Conservation (phyloP, 1,140 invertebrate species). For the Lasaia peninsularis region DNA sequence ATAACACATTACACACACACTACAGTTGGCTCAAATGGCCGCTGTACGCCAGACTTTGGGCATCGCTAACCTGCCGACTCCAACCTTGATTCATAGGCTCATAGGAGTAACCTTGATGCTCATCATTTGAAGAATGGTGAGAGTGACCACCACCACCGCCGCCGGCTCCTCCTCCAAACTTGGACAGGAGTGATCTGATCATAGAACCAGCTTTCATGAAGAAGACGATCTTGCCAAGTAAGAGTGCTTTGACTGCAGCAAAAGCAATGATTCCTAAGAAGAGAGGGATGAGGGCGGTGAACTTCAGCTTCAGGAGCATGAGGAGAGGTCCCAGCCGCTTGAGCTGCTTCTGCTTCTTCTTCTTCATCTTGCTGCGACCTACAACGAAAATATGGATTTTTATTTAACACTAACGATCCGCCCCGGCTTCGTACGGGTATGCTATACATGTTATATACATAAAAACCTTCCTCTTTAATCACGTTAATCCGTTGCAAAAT, state of each 20-base stretch:
- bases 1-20: slow-evolving; percentile 34
- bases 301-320: slow-evolving; percentile 87
- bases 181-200: slow-evolving; percentile 81
- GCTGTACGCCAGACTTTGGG: slow-evolving; percentile 81
- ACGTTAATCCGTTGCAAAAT: too few relatives aligned
- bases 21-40: slow-evolving; percentile 67
- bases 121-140: slow-evolving; percentile 43
- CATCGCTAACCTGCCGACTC: slow-evolving; percentile 76
- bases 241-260: slow-evolving; percentile 88
- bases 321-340: slow-evolving; percentile 87
- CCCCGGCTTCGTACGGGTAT: too few relatives aligned
- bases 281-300: slow-evolving; percentile 86
- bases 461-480: too few relatives aligned
- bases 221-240: slow-evolving; percentile 89
- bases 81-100: slow-evolving; percentile 71
- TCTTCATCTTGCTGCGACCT: slow-evolving; percentile 80
- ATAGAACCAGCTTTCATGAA: slow-evolving; percentile 85
- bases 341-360: slow-evolving; percentile 82
- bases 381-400: slow-evolving; percentile 26
- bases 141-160: slow-evolving; percentile 31
- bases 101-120: slow-evolving; percentile 62
- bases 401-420: too few relatives aligned
- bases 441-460: too few relatives aligned
- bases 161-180: slow-evolving; percentile 42
- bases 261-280: slow-evolving; percentile 87